These are phyloP conservation scores for Deilephila elpenor DNA, from an alignment of 2,888 invertebrate species.

Conservation along the genomic window DNA sequence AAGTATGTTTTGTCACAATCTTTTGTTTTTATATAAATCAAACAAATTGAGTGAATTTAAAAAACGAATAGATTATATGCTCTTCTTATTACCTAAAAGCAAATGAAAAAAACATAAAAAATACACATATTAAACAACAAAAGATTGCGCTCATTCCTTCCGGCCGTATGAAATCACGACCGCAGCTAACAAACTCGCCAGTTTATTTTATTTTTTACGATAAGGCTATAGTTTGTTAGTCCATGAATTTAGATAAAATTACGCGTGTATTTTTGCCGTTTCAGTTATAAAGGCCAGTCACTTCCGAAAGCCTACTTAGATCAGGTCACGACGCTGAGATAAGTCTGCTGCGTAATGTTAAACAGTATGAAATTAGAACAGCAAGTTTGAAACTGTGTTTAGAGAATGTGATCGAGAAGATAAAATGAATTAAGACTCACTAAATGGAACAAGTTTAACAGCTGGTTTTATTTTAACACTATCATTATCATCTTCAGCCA, in stretches of 20 bases:
- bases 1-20: no score
- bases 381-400: not conserved
- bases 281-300: conserved; percentile 1
- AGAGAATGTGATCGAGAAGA: not conserved
- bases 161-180: conserved; percentile 16
- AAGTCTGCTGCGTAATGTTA: not conserved
- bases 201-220: conserved; percentile 21
- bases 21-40: no score
- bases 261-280: not conserved
- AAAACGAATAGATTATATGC: no score
- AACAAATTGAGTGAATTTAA: no score
- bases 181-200: conserved; percentile 2
- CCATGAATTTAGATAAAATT: conserved; percentile 11
- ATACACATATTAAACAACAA: conserved; percentile 7
- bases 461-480: no score
- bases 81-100: no score
- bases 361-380: conserved; percentile 3
- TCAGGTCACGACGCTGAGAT: conserved; percentile 10
- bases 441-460: no score
- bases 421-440: not conserved
- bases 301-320: conserved; percentile 23
- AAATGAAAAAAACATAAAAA: not conserved
- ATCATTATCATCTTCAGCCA: no score
- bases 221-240: not conserved
- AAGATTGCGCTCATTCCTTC: not conserved